Conservation (phyloP, 2,888 invertebrate species). For the Leuctra nigra region DNA sequence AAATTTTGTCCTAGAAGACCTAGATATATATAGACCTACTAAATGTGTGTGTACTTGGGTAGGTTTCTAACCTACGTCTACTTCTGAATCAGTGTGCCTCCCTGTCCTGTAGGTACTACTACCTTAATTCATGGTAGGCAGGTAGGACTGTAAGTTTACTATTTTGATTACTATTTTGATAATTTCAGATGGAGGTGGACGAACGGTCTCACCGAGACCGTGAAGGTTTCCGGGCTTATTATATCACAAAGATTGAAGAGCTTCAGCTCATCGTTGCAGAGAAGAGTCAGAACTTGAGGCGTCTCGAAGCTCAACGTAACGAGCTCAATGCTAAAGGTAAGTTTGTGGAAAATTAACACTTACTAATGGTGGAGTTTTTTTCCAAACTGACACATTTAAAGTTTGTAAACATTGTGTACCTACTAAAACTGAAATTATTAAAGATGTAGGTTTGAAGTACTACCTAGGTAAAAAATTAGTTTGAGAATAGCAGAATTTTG, state of each 20-base stretch:
- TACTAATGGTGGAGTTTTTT: background rate
- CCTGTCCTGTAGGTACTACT: too few relatives aligned
- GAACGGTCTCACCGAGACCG: slow-evolving; percentile 54
- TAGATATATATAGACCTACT: too few relatives aligned
- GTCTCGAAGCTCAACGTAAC: slow-evolving; percentile 96
- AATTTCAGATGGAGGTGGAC: slow-evolving; percentile 64
- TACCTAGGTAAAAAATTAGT: too few relatives aligned
- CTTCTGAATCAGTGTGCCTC: too few relatives aligned
- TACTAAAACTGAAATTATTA: background rate
- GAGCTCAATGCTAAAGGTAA: slow-evolving; percentile 96
- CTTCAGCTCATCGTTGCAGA: slow-evolving; percentile 93
- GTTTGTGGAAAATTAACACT: background rate
- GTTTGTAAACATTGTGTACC: background rate
- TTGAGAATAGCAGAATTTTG: too few relatives aligned
- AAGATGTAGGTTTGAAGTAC: too few relatives aligned
- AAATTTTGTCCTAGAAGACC: too few relatives aligned
- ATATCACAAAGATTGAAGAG: slow-evolving; percentile 97
- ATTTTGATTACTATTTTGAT: background rate
- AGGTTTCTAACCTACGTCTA: too few relatives aligned
- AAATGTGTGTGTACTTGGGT: too few relatives aligned
- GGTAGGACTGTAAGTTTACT: too few relatives aligned
- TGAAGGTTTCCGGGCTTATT: slow-evolving; percentile 94
- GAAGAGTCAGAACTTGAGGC: slow-evolving; percentile 92
- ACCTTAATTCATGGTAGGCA: too few relatives aligned
- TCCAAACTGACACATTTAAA: background rate